Conservation (phyloP, 2,888 invertebrate genomes). For the Ophioninae sp. region DNA sequence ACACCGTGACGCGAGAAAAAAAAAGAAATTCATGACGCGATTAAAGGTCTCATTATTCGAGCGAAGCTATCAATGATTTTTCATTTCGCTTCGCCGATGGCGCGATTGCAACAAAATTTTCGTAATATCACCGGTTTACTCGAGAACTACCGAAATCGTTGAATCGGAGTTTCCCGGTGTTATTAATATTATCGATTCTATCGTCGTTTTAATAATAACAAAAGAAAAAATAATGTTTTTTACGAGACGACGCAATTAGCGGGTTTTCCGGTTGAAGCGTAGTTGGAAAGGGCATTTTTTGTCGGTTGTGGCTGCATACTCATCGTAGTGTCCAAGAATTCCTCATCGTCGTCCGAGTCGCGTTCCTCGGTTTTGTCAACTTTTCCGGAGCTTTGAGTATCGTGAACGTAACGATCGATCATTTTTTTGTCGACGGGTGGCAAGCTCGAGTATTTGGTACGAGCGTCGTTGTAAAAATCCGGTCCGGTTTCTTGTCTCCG, state of each 20-base stretch:
- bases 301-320: conserved; percentile 70
- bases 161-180: neutral
- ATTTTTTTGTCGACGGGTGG: conserved; percentile 67
- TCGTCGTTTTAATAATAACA: neutral
- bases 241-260: conserved; percentile 62
- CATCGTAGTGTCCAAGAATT: conserved; percentile 77
- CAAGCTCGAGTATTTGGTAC: conserved; percentile 43
- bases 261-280: conserved; percentile 56
- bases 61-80: too few species aligned
- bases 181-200: neutral
- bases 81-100: too few species aligned
- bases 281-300: conserved; percentile 74
- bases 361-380: conserved; percentile 52
- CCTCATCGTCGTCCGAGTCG: conserved; percentile 76
- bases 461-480: conserved; percentile 8
- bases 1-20: neutral
- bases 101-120: too few species aligned
- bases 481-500: conserved; percentile 62
- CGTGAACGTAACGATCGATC: conserved; percentile 74
- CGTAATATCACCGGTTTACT: too few species aligned
- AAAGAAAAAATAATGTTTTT: conserved; percentile 20
- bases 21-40: too few species aligned
- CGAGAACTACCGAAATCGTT: neutral
- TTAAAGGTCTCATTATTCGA: too few species aligned
- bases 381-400: conserved; percentile 42